Base-by-base conservation (phyloP, 2,888 invertebrate species). In the Drosophila hamatofila region DNA sequence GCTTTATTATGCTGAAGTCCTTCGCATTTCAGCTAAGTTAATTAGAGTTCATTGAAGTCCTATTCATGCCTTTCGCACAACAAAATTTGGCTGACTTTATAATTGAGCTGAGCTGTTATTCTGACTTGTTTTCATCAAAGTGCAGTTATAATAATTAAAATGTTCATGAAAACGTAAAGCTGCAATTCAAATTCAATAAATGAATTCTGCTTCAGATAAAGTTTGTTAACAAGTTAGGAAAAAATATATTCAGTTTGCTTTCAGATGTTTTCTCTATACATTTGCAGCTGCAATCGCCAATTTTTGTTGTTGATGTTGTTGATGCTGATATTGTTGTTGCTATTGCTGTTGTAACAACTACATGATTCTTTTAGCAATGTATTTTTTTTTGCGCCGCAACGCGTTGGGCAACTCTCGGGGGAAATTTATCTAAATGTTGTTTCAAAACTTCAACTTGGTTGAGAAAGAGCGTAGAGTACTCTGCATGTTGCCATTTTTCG, bases 351-450 rank as follows among this genome's bases (percentile, higher is more conserved):
- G 37, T n/a, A 52, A 41, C 68, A 68, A 66, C 83, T 72, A 72
- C 69, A 80, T 72, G 79, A 72, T 81, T 64, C 68, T 68, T 56
- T 64, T 21, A 56, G 71, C 64, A 27, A 48, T 33, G 30, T 21
- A 35, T 27, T 23, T 49, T 5, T 27, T 30, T 41, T 44, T 42
- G 42, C 42, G 21, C 35, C 63, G 27, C 60, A 44, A 55, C 64
- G 65, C 57, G 58, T 46, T 39, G 44, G 49, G 41, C 62, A 67
- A 67, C 76, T 82, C 89, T 87, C 89, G 46, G 59, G 91, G 91
- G 89, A 89, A 90, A 90, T 89, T 88, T 89, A 89, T 90, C 91
- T 90, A 88, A 89, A 89, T 90, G 91, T 90, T 90, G 83, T 90
- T 90, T 81, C 81, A 82, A 90, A 89, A 90, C 87, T 90, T 90